phyloP scores from a whole-genome alignment of 2,113 vertebrate species.

The Ciconia stormi region DNA sequence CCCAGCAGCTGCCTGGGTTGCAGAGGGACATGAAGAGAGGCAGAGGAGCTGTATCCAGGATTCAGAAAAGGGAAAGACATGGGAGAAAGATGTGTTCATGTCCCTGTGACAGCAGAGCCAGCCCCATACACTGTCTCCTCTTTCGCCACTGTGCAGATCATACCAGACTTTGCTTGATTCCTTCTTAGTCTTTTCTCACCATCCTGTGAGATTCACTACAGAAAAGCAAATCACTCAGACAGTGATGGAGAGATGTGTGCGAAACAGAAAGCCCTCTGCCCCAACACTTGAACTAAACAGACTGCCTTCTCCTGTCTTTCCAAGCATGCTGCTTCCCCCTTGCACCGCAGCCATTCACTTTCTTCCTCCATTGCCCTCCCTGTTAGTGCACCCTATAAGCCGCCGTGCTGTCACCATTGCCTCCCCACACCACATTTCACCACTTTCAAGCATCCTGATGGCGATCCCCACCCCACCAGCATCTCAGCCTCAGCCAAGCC shows the following conservation, averaged over 20 bases:
- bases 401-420: not conserved
- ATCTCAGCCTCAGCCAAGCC: not conserved
- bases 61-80: not conserved
- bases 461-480: not conserved
- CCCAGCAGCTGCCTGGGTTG: not conserved
- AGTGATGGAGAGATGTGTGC: not conserved
- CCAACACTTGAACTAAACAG: not conserved
- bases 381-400: not conserved
- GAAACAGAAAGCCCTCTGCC: not conserved
- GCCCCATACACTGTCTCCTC: not conserved
- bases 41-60: not conserved
- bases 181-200: not conserved
- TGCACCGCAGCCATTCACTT: not conserved
- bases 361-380: not conserved
- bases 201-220: not conserved
- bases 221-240: not conserved
- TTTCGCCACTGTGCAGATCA: not conserved
- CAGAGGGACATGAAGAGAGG: not conserved
- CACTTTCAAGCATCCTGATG: not conserved
- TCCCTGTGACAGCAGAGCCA: not conserved
- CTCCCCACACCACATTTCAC: not conserved
- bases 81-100: not conserved
- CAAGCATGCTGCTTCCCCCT: not conserved
- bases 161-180: not conserved
- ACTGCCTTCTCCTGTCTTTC: not conserved